Evolutionary conservation across 2,797 vertebrate genomes (phyloP), one percentile per base, ranked within the genome.

Genomic region (Acestrorhynchus altus): DNA sequence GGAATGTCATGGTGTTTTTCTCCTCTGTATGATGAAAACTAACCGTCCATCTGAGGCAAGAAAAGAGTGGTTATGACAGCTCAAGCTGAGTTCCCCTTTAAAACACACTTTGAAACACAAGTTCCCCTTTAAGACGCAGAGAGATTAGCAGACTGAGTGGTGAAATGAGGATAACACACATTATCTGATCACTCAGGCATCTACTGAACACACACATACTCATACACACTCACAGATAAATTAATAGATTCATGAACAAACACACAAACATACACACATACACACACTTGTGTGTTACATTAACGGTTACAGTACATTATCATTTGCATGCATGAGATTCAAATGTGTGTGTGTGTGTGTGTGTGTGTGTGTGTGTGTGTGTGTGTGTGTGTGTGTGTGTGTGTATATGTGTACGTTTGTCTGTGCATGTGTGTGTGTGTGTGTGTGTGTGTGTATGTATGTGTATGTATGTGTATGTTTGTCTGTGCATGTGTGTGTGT

Each of bases 91-190:
- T 83, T 83, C 82, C 78, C 28, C 67, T 78, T 78, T 16, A 74
- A 57, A 44, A 59, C 59, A 65, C 65, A 79, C 72, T 59, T 52
- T 24, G 35, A 22, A 28, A 40, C 35, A 22, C 49, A 60, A 40
- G 51, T 72, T 65, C 68, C 76, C 68, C 24, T 73, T 81, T 67
- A 72, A 67, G 54, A 73, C n/a, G 11, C 18, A 22, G 22, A 26
- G 54, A 57, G 22, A 57, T 28, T 57, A 61, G 26, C 22, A 11
- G 54, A 12, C 22, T 20, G 28, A 52, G 78, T 84, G 84, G 78
- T 80, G 84, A 83, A 85, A 85, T 75, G 42, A 49, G 60, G 77
- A 76, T 85, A 82, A 72, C 81, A 78, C 76, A 77, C 74, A 67
- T 63, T 71, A 81, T 82, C 65, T 66, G 83, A 84, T 84, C 69